phyloP scores from a whole-genome alignment of 2,113 vertebrate genomes.

The Petroica traversi region DNA sequence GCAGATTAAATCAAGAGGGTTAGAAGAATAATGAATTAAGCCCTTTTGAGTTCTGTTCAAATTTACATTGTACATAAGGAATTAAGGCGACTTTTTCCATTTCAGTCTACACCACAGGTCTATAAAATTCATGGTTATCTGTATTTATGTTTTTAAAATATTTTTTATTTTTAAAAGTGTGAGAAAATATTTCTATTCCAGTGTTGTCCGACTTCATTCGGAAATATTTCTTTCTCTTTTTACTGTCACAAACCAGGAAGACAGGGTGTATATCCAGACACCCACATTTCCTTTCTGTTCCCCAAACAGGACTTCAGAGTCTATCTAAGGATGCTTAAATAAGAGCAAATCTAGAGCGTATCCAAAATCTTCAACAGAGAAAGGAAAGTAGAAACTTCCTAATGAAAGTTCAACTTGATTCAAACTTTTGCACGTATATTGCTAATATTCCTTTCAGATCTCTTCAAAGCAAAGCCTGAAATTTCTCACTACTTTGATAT shows the following conservation, averaged over 20 bases:
- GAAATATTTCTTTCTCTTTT: neutral
- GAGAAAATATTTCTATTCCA: neutral
- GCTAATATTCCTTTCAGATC: neutral
- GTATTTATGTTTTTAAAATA: neutral
- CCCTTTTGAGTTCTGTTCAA: neutral
- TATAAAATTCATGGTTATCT: neutral
- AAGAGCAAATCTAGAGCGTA: neutral
- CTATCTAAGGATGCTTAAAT: neutral
- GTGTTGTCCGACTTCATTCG: neutral
- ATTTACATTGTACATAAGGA: neutral
- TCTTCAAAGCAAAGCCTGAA: neutral
- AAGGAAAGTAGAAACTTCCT: neutral
- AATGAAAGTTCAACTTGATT: neutral
- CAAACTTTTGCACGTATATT: accelerated
- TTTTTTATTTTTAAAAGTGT: neutral
- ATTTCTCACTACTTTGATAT: neutral
- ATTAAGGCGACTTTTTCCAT: neutral
- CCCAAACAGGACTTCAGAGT: neutral
- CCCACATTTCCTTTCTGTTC: neutral
- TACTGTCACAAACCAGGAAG: neutral
- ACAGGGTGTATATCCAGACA: neutral
- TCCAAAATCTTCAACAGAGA: neutral
- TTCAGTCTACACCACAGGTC: neutral
- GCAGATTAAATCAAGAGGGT: neutral
- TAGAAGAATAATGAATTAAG: neutral